phyloP scores from a whole-genome alignment of 2,113 vertebrate genomes.

The Phainopepla nitens region DNA sequence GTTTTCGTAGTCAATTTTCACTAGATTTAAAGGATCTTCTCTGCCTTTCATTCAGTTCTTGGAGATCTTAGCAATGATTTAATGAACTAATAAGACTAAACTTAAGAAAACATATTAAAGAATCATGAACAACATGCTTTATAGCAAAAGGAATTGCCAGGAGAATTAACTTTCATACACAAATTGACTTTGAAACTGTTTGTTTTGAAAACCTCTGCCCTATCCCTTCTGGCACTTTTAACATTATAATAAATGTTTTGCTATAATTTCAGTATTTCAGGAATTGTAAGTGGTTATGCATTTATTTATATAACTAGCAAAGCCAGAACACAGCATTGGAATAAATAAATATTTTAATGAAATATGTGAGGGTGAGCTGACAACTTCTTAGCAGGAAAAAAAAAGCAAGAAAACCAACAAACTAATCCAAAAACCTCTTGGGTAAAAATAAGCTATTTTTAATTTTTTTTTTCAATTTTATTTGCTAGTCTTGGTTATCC shows the following conservation, averaged over 20 bases:
- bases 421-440: background rate
- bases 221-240: constrained; percentile 22
- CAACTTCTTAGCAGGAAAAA: background rate
- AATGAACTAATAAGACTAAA: constrained; percentile 56
- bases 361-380: background rate
- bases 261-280: constrained; percentile 6
- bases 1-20: background rate
- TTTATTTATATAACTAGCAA: constrained; percentile 3
- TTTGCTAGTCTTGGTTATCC: background rate
- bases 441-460: background rate
- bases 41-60: background rate
- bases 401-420: background rate
- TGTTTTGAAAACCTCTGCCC: constrained; percentile 50
- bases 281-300: background rate
- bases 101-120: constrained; percentile 27
- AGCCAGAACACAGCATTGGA: background rate
- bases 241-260: background rate
- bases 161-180: constrained; percentile 1
- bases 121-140: constrained; percentile 31
- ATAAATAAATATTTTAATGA: background rate
- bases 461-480: background rate
- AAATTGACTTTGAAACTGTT: constrained; percentile 15
- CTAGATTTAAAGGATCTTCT: background rate
- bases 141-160: constrained; percentile 21
- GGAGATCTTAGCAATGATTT: constrained; percentile 12